Evolutionary conservation across 92 coral and sea anemone species (phyloP), one percentile per base, ranked within the genome.

Genomic region (Isaurus tuberculatus): DNA sequence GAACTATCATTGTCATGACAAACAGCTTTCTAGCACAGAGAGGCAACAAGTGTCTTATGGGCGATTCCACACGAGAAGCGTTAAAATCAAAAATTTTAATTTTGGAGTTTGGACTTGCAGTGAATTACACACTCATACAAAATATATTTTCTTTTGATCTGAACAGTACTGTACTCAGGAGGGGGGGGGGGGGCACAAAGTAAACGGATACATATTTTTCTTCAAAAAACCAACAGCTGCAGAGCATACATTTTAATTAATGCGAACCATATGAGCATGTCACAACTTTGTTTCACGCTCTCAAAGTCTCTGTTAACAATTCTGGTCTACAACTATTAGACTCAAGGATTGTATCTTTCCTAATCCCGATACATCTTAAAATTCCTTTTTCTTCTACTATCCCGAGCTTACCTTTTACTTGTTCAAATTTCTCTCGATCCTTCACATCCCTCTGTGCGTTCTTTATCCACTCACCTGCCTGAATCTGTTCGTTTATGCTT

Each of bases 201-300:
- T 53, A 53, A n/a, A 53, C 9, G 27, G 63, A 0, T 53, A 19
- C 63, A 53, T 53, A 9, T 53, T 53, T 49, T 53, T 53, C 25
- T n/a, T 53, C 25, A 53, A 53, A 7, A n/a, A 53, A n/a, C n/a
- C 63, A 53, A n/a, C 63, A 53, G 8, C 5, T 53, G 63, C 63
- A n/a, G 63, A 53, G 63, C 27, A 19, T 53, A 53, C 26, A 53
- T 53, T 53, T n/a, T 53, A 53, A 53, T 53, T n/a, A 53, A 5
- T 22, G 27, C 17, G n/a, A 53, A n/a, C 26, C 25, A 19, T n/a
- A 53, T 15, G 75, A 80, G 36, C 27, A 28, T 58, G 36, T 19
- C 8, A 80, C 16, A 11, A 65, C 10, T 37, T 65, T 80, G 75
- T 80, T 80, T 15, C n/a, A n/a, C n/a, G n/a, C n/a, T n/a, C n/a